phyloP scores from a whole-genome alignment of 2,113 vertebrate genomes.

The Nycticebus coucang region DNA sequence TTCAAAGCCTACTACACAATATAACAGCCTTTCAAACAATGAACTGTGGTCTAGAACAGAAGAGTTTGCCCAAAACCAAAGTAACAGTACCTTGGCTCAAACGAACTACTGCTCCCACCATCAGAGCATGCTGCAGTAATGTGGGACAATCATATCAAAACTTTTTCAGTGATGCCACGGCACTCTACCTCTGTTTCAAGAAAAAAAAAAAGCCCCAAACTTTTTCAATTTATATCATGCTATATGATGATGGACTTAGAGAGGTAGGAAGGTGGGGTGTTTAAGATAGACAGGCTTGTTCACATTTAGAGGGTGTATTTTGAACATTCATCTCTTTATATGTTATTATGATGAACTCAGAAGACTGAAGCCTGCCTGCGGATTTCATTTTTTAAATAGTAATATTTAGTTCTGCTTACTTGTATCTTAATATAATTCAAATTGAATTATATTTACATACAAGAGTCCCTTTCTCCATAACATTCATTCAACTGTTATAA shows the following conservation, averaged over 20 bases:
- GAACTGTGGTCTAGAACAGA: not conserved
- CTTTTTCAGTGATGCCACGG: not conserved
- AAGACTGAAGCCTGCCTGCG: not conserved
- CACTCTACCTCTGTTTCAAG: too few relatives aligned
- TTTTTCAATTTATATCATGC: not conserved
- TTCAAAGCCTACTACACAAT: slow-evolving; percentile 28
- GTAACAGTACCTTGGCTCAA: not conserved
- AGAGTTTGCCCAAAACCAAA: not conserved
- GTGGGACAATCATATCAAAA: not conserved
- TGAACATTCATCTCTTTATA: not conserved
- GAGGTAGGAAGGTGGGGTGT: too few relatives aligned
- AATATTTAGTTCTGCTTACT: not conserved
- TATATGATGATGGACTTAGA: too few relatives aligned
- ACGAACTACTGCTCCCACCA: not conserved
- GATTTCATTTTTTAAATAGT: not conserved
- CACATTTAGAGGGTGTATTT: not conserved
- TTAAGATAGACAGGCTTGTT: too few relatives aligned
- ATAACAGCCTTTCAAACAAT: not conserved
- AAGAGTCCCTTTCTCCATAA: not conserved
- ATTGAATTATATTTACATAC: not conserved
- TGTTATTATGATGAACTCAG: not conserved
- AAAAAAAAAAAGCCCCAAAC: not conserved
- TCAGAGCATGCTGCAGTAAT: not conserved
- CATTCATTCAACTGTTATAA: not conserved
- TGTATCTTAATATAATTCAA: not conserved